phyloP scores from a whole-genome alignment of 2,888 invertebrate species.

The Oxyscelio sp. region DNA sequence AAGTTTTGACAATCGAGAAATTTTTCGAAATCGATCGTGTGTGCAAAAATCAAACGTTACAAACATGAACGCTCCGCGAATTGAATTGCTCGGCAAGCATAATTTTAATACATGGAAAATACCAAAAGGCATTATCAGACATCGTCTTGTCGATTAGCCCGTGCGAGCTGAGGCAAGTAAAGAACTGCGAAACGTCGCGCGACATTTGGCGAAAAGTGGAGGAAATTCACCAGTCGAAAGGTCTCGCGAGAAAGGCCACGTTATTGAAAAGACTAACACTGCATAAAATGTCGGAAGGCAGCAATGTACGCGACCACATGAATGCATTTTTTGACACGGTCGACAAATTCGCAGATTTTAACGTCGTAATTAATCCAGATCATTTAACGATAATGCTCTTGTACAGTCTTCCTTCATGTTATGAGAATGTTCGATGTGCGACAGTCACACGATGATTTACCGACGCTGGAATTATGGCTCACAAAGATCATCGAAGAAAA shows the following conservation, averaged over 20 bases:
- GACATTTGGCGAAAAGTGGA: not conserved
- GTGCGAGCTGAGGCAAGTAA: not conserved
- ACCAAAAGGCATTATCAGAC: too few relatives aligned
- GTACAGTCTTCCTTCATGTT: not conserved
- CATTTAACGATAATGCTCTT: not conserved
- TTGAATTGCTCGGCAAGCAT: too few relatives aligned
- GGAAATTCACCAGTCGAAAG: not conserved
- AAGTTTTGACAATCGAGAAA: too few relatives aligned
- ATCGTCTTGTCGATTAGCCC: too few relatives aligned
- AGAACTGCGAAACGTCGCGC: not conserved
- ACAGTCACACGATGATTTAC: not conserved
- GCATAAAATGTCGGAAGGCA: not conserved
- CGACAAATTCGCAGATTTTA: not conserved
- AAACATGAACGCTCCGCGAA: too few relatives aligned
- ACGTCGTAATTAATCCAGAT: not conserved
- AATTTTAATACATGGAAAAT: too few relatives aligned
- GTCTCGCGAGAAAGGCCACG: not conserved
- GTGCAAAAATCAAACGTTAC: too few relatives aligned
- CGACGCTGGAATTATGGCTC: not conserved
- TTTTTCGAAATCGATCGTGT: too few relatives aligned
- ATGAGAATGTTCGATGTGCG: not conserved
- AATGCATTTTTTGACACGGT: not conserved
- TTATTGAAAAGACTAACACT: not conserved
- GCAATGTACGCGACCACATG: not conserved
- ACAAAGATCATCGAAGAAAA: not conserved